Base-by-base conservation (phyloP, 2,113 vertebrate species). In the Chlamydotis undulata region DNA sequence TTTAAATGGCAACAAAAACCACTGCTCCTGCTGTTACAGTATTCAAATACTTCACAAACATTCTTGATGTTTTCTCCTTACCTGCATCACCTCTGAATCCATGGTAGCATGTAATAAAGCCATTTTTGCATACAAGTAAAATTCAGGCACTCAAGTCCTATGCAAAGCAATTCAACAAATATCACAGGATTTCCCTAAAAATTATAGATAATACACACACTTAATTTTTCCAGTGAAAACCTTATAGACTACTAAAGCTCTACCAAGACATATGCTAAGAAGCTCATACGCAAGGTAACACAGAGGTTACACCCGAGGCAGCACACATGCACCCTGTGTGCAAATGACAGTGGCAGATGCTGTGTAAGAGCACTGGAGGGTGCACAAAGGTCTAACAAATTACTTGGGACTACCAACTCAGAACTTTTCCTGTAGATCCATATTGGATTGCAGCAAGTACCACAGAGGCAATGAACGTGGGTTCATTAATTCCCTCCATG, bases 291-390 rank as follows among this genome's bases (percentile, higher is more conserved):
- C 41, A 45, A 43, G 21, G 25, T 19, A 64, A 16, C 31, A 29
- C 18, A n/a, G 52, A 71, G 37, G 28, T 31, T 41, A 25, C 14
- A 59, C 12, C 6, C 43, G 52, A 28, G 18, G 22, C 61, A 89
- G 24, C n/a, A 33, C 12, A 29, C 25, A 33, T 0, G 1, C 0
- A 1, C 10, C 13, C 23, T 29, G 39, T 3, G 37, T 37, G 37
- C 41, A 33, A 43, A 57, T 28, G 33, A n/a, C 1, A 0, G 5
- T 3, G 10, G 24, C 2, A 52, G 67, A 33, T 17, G 24, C 52
- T 15, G 5, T 25, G 22, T 3, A 37, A 63, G 43, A 63, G 60
- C 31, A 26, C 37, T 18, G 31, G 47, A 68, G 18, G 31, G 19
- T 5, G 21, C 35, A 33, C 41, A 14, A 24, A 13, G 10, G 5